phyloP scores from a whole-genome alignment of 2,113 vertebrate species.

The Dasyurus viverrinus region DNA sequence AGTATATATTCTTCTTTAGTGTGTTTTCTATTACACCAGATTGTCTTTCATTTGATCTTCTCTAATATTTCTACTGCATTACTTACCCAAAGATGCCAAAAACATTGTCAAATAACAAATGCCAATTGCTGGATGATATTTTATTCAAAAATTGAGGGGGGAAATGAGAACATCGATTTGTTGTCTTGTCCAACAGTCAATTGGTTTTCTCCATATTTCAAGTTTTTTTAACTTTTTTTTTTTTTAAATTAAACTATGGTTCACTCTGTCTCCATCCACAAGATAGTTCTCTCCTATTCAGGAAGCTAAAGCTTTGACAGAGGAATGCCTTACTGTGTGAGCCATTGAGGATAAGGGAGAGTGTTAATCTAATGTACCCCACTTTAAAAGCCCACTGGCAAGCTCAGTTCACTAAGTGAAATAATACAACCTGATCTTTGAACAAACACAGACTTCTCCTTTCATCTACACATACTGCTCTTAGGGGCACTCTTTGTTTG shows the following conservation, averaged over 20 bases:
- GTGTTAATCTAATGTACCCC: neutral
- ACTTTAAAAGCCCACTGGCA: neutral
- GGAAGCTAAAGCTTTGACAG: neutral
- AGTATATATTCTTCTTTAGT: neutral
- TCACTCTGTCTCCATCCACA: neutral
- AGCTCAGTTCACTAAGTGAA: neutral
- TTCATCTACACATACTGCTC: neutral
- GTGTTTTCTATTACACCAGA: neutral
- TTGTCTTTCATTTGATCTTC: neutral
- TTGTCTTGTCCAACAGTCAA: neutral
- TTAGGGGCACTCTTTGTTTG: no score
- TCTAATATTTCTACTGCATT: neutral
- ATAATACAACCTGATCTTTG: neutral
- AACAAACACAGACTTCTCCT: neutral
- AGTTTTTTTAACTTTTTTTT: neutral
- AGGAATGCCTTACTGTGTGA: neutral
- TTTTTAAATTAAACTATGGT: neutral
- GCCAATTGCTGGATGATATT: neutral
- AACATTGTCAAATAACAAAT: constrained; percentile 10
- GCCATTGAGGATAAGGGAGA: neutral
- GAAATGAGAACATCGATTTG: neutral
- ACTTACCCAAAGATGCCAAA: constrained; percentile 13
- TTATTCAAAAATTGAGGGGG: neutral
- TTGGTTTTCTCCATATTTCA: constrained; percentile 18
- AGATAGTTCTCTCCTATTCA: neutral